A percentile compares a stretch with the other conserved stretches of the same genome.
Conservation (phyloP, 2,888 invertebrate genomes). For the Anticlea derivata region DNA sequence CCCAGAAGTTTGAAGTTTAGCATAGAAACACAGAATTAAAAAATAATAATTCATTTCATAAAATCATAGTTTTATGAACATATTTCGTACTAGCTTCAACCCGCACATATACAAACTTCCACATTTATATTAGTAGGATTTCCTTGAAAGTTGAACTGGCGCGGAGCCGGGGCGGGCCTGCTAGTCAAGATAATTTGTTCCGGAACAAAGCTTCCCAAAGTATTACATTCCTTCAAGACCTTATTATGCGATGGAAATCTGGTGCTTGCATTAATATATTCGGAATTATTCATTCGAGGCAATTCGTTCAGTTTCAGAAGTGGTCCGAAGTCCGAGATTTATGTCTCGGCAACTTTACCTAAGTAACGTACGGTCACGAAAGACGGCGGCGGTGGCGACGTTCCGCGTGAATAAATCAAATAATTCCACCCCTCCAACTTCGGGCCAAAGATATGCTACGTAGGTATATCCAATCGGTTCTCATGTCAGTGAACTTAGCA, state of each 20-base stretch:
- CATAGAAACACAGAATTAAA: too few species aligned
- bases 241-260: conserved; percentile 46
- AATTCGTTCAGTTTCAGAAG: conserved; percentile 60
- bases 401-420: conserved; percentile 63
- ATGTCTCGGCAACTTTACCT: conserved; percentile 65
- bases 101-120: too few species aligned
- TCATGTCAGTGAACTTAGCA: too few species aligned
- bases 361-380: conserved; percentile 61
- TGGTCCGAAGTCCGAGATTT: conserved; percentile 64
- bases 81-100: too few species aligned
- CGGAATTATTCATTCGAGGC: conserved; percentile 63
- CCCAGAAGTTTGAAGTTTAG: too few species aligned
- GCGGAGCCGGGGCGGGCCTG: too few species aligned
- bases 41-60: too few species aligned
- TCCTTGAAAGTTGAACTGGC: too few species aligned
- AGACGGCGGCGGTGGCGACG: conserved; percentile 40
- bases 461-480: conserved; percentile 15
- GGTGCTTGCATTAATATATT: conserved; percentile 54
- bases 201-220: conserved; percentile 40
- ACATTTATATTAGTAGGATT: too few species aligned
- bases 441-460: conserved; percentile 20
- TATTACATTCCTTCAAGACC: conserved; percentile 41
- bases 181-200: too few species aligned
- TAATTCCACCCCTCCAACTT: conserved; percentile 39
- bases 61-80: too few species aligned